Conservation (phyloP, 2,113 vertebrate genomes). For the Zosterops hypoxanthus region DNA sequence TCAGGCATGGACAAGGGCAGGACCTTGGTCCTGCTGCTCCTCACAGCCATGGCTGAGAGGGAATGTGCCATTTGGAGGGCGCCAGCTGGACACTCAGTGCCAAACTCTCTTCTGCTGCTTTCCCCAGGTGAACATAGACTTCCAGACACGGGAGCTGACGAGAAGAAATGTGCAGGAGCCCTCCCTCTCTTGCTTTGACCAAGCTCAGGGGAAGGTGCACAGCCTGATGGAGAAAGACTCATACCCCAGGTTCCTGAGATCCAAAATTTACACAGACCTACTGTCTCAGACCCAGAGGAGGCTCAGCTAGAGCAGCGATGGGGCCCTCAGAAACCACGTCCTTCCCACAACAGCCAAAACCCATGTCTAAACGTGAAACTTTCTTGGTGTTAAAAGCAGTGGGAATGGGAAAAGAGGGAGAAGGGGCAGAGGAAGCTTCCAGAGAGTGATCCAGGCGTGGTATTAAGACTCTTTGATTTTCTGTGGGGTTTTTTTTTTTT, state of each 20-base stretch:
- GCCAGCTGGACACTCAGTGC: not conserved
- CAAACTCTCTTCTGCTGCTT: slow-evolving; percentile 35
- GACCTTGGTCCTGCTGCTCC: not conserved
- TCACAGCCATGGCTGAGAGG: not conserved
- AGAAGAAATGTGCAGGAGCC: slow-evolving; percentile 90
- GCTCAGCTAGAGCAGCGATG: slow-evolving; percentile 82
- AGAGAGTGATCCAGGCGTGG: not conserved
- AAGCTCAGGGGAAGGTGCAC: slow-evolving; percentile 91
- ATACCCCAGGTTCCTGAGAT: slow-evolving; percentile 94
- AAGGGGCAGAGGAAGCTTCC: slow-evolving; percentile 2
- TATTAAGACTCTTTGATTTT: slow-evolving; percentile 6
- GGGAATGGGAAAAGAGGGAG: slow-evolving; percentile 23
- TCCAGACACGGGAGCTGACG: slow-evolving; percentile 89
- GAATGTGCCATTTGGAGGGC: not conserved
- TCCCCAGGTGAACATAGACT: slow-evolving; percentile 93
- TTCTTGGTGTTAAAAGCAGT: slow-evolving; percentile 34
- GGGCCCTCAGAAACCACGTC: slow-evolving; percentile 25
- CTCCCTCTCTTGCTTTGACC: slow-evolving; percentile 86
- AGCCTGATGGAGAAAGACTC: slow-evolving; percentile 99
- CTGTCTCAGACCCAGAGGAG: slow-evolving; percentile 89
- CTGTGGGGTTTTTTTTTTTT: not conserved
- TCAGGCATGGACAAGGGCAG: not conserved
- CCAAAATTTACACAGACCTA: slow-evolving; percentile 95
- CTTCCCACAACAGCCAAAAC: slow-evolving; percentile 57
- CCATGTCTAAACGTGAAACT: slow-evolving; percentile 69